Evolutionary conservation across 1,140 invertebrate genomes (phyloP).

Genomic region (Drosophila hydei): DNA sequence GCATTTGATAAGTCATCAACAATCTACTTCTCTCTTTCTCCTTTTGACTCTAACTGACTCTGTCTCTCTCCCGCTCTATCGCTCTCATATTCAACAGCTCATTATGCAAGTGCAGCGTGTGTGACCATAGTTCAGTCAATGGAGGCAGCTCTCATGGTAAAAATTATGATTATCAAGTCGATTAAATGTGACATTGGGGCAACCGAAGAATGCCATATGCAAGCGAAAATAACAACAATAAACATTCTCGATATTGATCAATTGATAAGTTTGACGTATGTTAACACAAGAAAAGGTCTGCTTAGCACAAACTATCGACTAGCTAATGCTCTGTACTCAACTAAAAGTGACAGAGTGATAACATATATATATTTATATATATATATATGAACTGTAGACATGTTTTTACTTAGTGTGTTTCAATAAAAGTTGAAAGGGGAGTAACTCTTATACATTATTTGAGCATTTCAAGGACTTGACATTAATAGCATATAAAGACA

Average conservation of each 20-base stretch:
- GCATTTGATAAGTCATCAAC: conserved; percentile 24
- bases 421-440: too few relatives aligned
- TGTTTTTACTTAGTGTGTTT: too few relatives aligned
- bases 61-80: not conserved
- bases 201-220: conserved; percentile 11
- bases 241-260: conserved; percentile 36
- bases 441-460: too few relatives aligned
- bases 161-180: conserved; percentile 28
- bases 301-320: conserved; percentile 8
- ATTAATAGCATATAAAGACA: too few relatives aligned
- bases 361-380: too few relatives aligned
- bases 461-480: too few relatives aligned
- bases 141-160: not conserved
- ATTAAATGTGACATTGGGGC: conserved; percentile 48
- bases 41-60: not conserved
- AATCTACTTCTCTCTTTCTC: not conserved
- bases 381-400: too few relatives aligned
- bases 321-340: conserved; percentile 6
- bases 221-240: conserved; percentile 41
- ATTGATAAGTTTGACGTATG: conserved; percentile 35
- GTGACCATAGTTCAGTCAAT: conserved; percentile 28
- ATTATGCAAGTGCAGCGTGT: conserved; percentile 4
- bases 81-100: not conserved
- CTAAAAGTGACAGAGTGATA: not conserved
- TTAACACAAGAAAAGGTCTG: not conserved